Evolutionary conservation across 2,113 vertebrate species (phyloP), one percentile per base, ranked within the genome.

Genomic region (Salvelinus sp.): DNA sequence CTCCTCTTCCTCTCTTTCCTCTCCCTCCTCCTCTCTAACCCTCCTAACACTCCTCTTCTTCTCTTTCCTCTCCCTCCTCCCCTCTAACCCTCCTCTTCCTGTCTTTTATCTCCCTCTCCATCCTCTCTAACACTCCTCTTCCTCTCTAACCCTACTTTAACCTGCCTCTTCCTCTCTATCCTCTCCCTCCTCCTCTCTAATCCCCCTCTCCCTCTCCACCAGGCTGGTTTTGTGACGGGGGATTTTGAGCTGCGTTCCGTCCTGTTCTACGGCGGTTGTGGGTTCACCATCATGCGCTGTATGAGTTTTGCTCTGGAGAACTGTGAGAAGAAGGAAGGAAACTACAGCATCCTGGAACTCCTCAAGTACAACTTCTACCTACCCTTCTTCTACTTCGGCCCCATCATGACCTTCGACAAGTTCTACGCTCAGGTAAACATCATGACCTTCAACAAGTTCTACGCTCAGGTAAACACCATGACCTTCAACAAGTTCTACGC

Each of bases 291-390:
- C 81, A 92, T 99, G 82, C 96, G 97, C 23, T 97, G 96, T 79
- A 95, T 96, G 93, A 99, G 97, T 87, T 98, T 99, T 0, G 96
- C 96, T 0, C 92, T 99, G 12, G 97, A 99, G 89, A 95, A 92
- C 87, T 94, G 90, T 0, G 91, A 96, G 62, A 93, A 27, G 85
- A 93, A 93, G 0, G 94, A 95, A 0, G 96, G 94, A 65, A 95
- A 93, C 87, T 98, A 95, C 86, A 96, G 93, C 82, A 92, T 98
- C 74, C 88, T 97, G 0, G 96, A 97, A 80, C 95, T 99, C 82
- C 94, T 99, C 91, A 97, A 97, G 82, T 99, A 98, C 92, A 99
- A 99, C 90, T 99, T 98, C 94, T 99, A 99, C 94, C 94, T 99
- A 86, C 97, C 97, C 0, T 98, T 98, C 93, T 99, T 99, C 92